These are phyloP conservation scores for Melanchra persicariae DNA, from an alignment of 2,888 invertebrate species.

Conservation along the genomic window DNA sequence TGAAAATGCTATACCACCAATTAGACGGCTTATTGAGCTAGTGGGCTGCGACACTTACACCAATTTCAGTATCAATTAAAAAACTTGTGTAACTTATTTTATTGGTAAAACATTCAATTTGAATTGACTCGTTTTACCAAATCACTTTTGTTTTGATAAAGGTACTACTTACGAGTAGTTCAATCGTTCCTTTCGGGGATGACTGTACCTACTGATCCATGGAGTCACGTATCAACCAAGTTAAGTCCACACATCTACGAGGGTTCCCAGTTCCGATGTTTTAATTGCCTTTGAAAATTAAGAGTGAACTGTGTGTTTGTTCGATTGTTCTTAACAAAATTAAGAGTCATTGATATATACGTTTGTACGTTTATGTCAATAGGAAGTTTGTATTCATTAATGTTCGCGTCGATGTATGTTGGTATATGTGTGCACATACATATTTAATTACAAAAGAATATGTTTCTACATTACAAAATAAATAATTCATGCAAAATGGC, in stretches of 20 bases:
- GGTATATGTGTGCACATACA: constrained; percentile 8
- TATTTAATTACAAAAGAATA: constrained; percentile 37
- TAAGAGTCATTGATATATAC: constrained; percentile 13
- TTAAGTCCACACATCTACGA: constrained; percentile 55
- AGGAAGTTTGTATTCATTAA: constrained; percentile 7
- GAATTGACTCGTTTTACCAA: neutral
- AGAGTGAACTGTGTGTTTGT: constrained; percentile 47
- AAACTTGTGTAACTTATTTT: neutral
- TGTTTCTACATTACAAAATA: constrained; percentile 22
- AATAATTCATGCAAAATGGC: constrained; percentile 23
- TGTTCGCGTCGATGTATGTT: constrained; percentile 20
- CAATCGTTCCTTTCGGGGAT: neutral
- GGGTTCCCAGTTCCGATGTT: constrained; percentile 34
- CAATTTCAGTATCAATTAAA: neutral
- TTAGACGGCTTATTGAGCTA: too few relatives aligned
- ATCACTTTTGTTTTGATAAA: constrained; percentile 11
- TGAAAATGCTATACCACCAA: too few relatives aligned
- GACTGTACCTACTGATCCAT: constrained; percentile 41
- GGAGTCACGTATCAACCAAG: constrained; percentile 50
- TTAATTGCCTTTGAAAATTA: constrained; percentile 62
- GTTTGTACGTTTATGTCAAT: neutral
- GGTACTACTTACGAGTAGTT: neutral
- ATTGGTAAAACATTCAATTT: neutral
- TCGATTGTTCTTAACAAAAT: constrained; percentile 42
- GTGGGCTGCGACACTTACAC: too few relatives aligned